A percentile compares a stretch with the other conserved stretches of the same genome.
These are phyloP conservation scores for Miniopterus natalensis DNA, from an alignment of 2,113 vertebrate species.

Conservation along the genomic window DNA sequence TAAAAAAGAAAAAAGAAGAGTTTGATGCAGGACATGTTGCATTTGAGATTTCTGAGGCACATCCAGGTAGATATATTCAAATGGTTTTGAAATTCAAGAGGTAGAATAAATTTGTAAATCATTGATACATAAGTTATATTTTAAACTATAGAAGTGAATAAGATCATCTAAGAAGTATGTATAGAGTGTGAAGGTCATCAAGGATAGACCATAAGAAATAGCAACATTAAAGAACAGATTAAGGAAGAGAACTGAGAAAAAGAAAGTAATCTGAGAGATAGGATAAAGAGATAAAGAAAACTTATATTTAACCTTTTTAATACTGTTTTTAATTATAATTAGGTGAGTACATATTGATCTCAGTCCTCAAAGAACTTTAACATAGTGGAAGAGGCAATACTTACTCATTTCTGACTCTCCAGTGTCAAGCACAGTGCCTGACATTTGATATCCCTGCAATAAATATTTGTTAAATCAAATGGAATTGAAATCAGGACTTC, in stretches of 20 bases:
- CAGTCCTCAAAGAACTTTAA: slow-evolving; percentile 19
- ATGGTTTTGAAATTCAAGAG: slow-evolving; percentile 51
- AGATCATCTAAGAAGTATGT: slow-evolving; percentile 35
- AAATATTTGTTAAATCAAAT: slow-evolving; percentile 73
- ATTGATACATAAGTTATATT: slow-evolving; percentile 2
- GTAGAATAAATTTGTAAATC: not conserved
- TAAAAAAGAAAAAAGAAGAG: not conserved
- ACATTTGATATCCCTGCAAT: slow-evolving; percentile 62
- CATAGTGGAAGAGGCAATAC: not conserved
- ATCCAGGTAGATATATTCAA: not conserved
- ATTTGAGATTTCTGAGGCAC: slow-evolving; percentile 12
- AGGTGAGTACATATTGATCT: slow-evolving; percentile 24
- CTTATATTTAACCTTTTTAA: slow-evolving; percentile 28
- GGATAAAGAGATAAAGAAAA: slow-evolving; percentile 21
- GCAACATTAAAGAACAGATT: not conserved
- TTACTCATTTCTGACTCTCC: slow-evolving; percentile 62
- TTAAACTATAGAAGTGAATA: not conserved
- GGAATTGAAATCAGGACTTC: slow-evolving; percentile 70
- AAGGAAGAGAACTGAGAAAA: not conserved
- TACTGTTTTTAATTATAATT: slow-evolving; percentile 61
- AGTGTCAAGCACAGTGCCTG: slow-evolving; percentile 57
- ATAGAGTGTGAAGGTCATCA: slow-evolving; percentile 20
- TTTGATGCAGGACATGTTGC: not conserved
- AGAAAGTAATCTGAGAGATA: slow-evolving; percentile 8
- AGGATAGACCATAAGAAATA: slow-evolving; percentile 28